A percentile compares a stretch with the other conserved stretches of the same genome.
These are phyloP conservation scores for Camelus bactrianus DNA, from an alignment of 2,113 vertebrate species.

Conservation along the genomic window DNA sequence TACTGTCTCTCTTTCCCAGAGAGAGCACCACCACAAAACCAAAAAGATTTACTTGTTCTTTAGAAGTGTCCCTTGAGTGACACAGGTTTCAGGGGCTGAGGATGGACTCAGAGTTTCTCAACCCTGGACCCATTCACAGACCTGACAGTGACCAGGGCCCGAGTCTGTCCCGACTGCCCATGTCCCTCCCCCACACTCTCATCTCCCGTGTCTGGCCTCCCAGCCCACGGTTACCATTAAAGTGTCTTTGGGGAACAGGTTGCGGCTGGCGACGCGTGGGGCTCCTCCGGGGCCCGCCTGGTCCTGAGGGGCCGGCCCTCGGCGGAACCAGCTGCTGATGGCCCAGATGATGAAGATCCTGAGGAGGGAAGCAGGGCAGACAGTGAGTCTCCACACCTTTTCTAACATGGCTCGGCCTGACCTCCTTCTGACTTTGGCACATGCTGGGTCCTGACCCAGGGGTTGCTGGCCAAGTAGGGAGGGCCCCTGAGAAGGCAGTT, in stretches of 20 bases:
- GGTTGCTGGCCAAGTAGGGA: neutral
- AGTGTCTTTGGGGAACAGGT: conserved; percentile 97
- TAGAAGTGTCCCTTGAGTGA: accelerated
- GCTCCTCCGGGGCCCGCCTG: conserved; percentile 90
- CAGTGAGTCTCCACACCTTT: neutral
- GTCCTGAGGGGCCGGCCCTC: conserved; percentile 94
- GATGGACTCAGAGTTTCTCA: neutral
- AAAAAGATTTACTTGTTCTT: neutral
- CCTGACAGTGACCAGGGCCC: accelerated
- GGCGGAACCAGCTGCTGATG: conserved; percentile 98
- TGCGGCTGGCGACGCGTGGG: conserved; percentile 93
- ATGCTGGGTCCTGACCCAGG: neutral
- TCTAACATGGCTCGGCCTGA: accelerated
- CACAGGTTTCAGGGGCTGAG: neutral
- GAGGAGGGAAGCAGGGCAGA: neutral
- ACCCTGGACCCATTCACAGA: neutral
- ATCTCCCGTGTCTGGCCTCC: neutral
- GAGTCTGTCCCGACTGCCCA: accelerated
- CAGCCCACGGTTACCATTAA: conserved; percentile 91
- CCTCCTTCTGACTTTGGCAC: neutral
- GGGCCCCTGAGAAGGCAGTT: neutral
- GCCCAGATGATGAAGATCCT: conserved; percentile 99
- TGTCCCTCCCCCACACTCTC: accelerated
- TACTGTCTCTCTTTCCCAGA: neutral
- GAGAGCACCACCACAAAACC: neutral